Base-by-base conservation (phyloP, 2,888 invertebrate species). In the Malacosoma neustria region DNA sequence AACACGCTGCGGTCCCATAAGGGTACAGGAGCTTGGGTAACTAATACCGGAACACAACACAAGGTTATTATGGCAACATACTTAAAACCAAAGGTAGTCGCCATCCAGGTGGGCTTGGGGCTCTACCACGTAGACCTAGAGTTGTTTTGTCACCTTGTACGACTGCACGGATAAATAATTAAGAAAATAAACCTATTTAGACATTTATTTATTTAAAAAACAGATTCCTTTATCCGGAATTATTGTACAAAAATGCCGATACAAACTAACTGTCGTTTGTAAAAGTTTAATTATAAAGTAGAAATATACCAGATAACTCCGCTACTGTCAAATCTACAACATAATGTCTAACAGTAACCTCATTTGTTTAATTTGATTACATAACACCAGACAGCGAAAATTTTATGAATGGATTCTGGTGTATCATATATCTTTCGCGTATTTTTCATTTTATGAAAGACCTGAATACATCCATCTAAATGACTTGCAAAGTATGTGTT, bases 401-500 rank as follows among this genome's bases (percentile, higher is more conserved):
- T 71, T 72, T 74, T 72, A 68, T 74, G 70, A 76, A 74, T 75
- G 73, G 55, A 66, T 62, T 61, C 61, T 59, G 57, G 42, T 44
- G 43, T 41, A 53, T 57, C 59, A 58, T 66, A 68, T 64, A 65
- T 72, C 54, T 54, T 63, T 61, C 48, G 40, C 56, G 58, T 49
- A 58, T 61, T 59, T 57, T 63, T 63, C 55, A 66, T 70, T 65
- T 69, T 64, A 65, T 63, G 60, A 63, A 58, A 72, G 63, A 66
- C 68, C 70, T 64, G 9, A 22, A 22, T 22, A 69, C 63, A 72
- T 74, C 66, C 59, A 61, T 54, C 52, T 32, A 49, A 49, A 55
- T 60, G 65, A 64, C 64, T 60, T 63, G 62, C 46, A 47, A 52
- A 48, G 49, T 49, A 44, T 55, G 43, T 46, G 51, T 54, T 61